Evolutionary conservation across 2,797 vertebrate genomes (phyloP).

Genomic region (Scarus forsteni): DNA sequence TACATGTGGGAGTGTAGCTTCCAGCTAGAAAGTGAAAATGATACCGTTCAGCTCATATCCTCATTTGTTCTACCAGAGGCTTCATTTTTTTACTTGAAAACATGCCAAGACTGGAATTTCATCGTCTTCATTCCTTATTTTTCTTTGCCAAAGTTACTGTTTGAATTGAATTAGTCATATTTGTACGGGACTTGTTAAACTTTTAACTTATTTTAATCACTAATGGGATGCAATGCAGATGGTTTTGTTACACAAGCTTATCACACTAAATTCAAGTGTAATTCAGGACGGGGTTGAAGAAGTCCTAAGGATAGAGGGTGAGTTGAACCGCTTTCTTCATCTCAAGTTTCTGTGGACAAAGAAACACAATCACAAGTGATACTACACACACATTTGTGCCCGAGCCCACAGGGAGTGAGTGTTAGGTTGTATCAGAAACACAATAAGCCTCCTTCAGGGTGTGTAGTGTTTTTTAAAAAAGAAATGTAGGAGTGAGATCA

Average conservation of each 20-base stretch:
- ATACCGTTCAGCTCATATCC: background rate
- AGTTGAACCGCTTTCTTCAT: slow-evolving; percentile 3
- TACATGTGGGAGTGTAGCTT: slow-evolving; percentile 15
- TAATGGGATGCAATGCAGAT: background rate
- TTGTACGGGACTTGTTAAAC: slow-evolving; percentile 11
- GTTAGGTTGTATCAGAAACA: slow-evolving; percentile 6
- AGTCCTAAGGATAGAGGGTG: background rate
- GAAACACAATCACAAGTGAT: background rate
- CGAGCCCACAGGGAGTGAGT: background rate
- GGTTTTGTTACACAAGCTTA: slow-evolving; percentile 3
- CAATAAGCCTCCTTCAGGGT: slow-evolving; percentile 10
- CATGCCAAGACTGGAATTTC: slow-evolving; percentile 48
- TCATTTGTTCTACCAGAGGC: slow-evolving; percentile 1
- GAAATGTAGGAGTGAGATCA: background rate
- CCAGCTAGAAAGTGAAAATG: slow-evolving; percentile 9
- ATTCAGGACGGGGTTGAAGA: background rate
- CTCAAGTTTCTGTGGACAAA: slow-evolving; percentile 17
- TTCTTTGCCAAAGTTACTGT: slow-evolving; percentile 52
- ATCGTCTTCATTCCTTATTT: background rate
- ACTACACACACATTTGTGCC: slow-evolving; percentile 1
- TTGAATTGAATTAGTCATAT: slow-evolving; percentile 28
- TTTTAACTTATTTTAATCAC: slow-evolving; percentile 17
- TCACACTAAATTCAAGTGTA: background rate
- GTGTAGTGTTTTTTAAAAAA: slow-evolving; percentile 7
- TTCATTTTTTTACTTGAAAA: slow-evolving; percentile 22